Base-by-base conservation (phyloP, 2,888 invertebrate genomes). In the Drosophila gaucha region DNA sequence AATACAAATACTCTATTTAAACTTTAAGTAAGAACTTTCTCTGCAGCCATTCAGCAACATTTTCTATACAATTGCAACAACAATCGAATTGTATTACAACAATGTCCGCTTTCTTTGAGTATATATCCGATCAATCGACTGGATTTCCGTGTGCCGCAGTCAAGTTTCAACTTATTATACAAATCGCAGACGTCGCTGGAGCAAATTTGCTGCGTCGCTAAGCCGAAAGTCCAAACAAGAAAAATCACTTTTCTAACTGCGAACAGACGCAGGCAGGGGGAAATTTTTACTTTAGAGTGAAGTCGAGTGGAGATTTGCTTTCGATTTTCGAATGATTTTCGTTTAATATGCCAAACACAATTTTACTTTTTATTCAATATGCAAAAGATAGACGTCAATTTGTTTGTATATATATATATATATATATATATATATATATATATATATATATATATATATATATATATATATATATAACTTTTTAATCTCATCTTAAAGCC, bases 261-360 rank as follows among this genome's bases (percentile, higher is more conserved):
- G 1, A 28, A 18, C 8, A 18, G n/a, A n/a, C 10, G 26, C 20
- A 20, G 51, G 18, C 26, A 3, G 18, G 8, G 14, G 14, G 30
- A 41, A 26, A n/a, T 52, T 49, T 43, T 10, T n/a, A n/a, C 14
- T 18, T n/a, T 30, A 12, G 44, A 43, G 22, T 12, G 26, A 38
- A 67, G 33, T 46, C 35, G n/a, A 58, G 49, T 54, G 38, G 57
- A 56, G 74, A 80, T 77, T 84, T 77, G 52, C 72, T 84, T 80
- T 80, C 80, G 84, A 77, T 80, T 82, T 83, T 66, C 52, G 44
- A 58, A 62, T 63, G 68, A 65, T 72, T 67, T 44, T 59, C 63
- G 76, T 68, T 80, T 82, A 79, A 79, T 75, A 84, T 86, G 86
- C 84, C 82, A 80, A 82, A 83, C 86, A 86, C 86, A 86, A 74